A percentile compares a stretch with the other conserved stretches of the same genome.
These are phyloP conservation scores for Mus spretus DNA, from an alignment of 2,797 vertebrate species.

Conservation along the genomic window DNA sequence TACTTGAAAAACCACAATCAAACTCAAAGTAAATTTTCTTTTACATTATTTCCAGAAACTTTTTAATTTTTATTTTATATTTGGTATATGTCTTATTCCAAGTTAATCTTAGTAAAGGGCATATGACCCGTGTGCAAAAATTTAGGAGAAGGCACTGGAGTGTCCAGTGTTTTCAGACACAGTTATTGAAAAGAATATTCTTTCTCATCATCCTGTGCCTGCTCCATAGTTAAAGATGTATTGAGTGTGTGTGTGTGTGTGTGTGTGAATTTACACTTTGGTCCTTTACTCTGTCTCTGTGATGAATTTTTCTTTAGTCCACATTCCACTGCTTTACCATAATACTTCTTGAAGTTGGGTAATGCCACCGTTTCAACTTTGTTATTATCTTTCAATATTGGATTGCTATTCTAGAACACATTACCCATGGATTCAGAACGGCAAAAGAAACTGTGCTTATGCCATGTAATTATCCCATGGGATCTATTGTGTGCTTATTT, in stretches of 20 bases:
- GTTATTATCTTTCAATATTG: background rate
- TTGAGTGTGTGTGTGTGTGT: background rate
- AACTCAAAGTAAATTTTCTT: background rate
- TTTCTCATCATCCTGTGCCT: background rate
- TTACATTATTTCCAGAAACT: background rate
- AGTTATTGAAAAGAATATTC: background rate
- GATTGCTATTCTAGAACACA: too few relatives aligned
- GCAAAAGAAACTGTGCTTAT: background rate
- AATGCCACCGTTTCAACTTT: too few relatives aligned
- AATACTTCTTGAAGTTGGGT: too few relatives aligned
- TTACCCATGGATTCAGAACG: background rate
- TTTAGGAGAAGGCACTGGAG: background rate
- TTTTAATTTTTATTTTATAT: constrained; percentile 11
- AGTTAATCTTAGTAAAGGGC: background rate
- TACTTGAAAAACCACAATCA: background rate
- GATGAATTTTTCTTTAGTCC: background rate
- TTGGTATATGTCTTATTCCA: background rate
- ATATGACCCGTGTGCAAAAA: background rate
- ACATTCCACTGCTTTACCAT: too few relatives aligned
- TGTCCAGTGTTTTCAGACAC: background rate
- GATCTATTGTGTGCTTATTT: background rate
- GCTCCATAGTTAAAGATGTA: background rate
- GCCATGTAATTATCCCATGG: background rate
- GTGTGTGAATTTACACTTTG: background rate
- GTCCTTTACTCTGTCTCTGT: background rate